Evolutionary conservation across 2,797 vertebrate species (phyloP), one percentile per base, ranked within the genome.

Genomic region (Sylvilagus floridanus): DNA sequence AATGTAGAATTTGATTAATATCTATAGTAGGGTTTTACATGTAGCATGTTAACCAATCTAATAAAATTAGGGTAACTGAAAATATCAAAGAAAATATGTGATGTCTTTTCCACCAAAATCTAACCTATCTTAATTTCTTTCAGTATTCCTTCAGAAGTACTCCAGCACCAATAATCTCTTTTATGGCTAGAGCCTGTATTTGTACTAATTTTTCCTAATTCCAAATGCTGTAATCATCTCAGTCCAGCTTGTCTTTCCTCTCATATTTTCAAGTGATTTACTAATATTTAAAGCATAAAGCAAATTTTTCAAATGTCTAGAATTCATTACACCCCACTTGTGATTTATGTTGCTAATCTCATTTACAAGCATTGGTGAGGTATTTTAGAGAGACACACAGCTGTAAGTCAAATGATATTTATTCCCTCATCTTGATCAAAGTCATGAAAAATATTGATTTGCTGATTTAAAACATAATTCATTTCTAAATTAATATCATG

Each of bases 401-500:
- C 13, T 83, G 17, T 87, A 50, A 26, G 16, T 78, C 13, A 26
- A 88, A 76, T 82, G 30, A 28, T 65, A 77, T n/a, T 24, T 82
- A 75, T 5, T 75, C 52, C 10, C 30, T 93, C 28, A 65, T 94
- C 57, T 83, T 93, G 71, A 88, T 65, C 0, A 0, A 88, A 96
- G 73, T 83, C 69, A 96, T 75, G 81, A 72, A 96, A 98, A 96
- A n/a, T 91, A 96, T 75, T 94, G 62, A 94, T 96, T 96, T 96
- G 54, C 77, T 97, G 97, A 95, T 84, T 95, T 92, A 65, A 60
- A n/a, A 42, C 71, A 72, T 52, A 97, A 94, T 85, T 86, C 0
- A 95, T 93, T 97, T 97, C 96, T 96, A 79, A 96, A 50, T 95
- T 84, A 72, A 81, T 92, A 92, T 95, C 86, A 89, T 97, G 97